Evolutionary conservation across 2,113 vertebrate species (phyloP).

Genomic region (Noturus placidus): DNA sequence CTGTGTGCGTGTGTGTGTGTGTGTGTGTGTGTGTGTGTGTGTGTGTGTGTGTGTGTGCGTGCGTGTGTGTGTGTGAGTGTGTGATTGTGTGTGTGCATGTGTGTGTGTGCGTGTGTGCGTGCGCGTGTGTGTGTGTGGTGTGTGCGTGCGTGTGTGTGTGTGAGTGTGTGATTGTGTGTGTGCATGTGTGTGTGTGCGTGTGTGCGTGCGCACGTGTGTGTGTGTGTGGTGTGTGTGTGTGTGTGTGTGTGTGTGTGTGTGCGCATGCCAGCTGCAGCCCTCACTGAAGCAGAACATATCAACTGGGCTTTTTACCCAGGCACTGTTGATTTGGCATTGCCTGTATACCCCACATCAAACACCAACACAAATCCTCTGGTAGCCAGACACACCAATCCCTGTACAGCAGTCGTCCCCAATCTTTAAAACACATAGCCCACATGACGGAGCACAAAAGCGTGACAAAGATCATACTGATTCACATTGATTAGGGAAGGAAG

Average conservation of each 20-base stretch:
- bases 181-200: neutral
- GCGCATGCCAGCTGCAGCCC: conserved; percentile 12
- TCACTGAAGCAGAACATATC: conserved; percentile 33
- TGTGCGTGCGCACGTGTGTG: neutral
- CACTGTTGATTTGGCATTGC: conserved; percentile 7
- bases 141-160: no score
- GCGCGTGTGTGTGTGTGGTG: neutral
- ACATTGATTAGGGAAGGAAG: neutral
- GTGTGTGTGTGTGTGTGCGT: neutral
- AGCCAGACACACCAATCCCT: neutral
- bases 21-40: neutral
- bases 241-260: neutral
- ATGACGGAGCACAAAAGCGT: neutral
- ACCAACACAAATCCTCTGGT: conserved; percentile 20
- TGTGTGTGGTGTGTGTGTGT: neutral
- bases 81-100: neutral
- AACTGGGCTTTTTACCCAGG: conserved; percentile 32
- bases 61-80: neutral
- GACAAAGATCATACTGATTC: no score
- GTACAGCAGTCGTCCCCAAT: neutral
- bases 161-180: no score
- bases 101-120: neutral
- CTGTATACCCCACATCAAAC: conserved; percentile 19
- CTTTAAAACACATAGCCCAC: neutral
- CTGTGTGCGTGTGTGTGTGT: neutral